Evolutionary conservation across 2,888 invertebrate genomes (phyloP).

Genomic region (Callosobruchus maculatus): DNA sequence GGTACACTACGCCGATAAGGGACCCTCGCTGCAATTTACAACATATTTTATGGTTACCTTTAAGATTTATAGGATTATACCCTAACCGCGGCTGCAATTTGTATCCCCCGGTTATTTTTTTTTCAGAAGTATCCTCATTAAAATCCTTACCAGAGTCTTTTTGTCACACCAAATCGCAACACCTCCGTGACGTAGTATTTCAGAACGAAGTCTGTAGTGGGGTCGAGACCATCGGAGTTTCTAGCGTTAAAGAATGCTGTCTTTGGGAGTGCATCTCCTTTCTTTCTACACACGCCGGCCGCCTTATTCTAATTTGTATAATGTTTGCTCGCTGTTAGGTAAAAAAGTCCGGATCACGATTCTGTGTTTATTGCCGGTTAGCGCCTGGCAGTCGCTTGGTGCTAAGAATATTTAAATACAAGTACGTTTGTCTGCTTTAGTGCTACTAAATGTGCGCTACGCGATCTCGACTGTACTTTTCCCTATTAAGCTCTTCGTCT

Average conservation of each 20-base stretch:
- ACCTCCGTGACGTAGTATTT: too few relatives aligned
- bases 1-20: too few relatives aligned
- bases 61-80: too few relatives aligned
- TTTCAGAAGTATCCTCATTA: too few relatives aligned
- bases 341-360: constrained; percentile 16
- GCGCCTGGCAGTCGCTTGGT: constrained; percentile 7
- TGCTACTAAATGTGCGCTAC: background rate
- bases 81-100: too few relatives aligned
- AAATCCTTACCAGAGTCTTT: too few relatives aligned
- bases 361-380: constrained; percentile 17
- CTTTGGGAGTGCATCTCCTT: background rate
- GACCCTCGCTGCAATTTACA: too few relatives aligned
- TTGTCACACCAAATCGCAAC: too few relatives aligned
- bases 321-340: constrained; percentile 15
- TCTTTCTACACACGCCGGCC: constrained; percentile 1
- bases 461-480: background rate
- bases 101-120: too few relatives aligned
- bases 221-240: background rate
- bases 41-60: too few relatives aligned
- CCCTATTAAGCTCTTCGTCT: background rate
- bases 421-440: background rate
- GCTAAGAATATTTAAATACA: background rate
- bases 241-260: background rate
- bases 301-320: constrained; percentile 24
- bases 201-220: too few relatives aligned